Percentiles rank a stretch among this genome's conserved stretches.
Conservation (phyloP, 2,888 invertebrate genomes). For the Stegophylla sp. region DNA sequence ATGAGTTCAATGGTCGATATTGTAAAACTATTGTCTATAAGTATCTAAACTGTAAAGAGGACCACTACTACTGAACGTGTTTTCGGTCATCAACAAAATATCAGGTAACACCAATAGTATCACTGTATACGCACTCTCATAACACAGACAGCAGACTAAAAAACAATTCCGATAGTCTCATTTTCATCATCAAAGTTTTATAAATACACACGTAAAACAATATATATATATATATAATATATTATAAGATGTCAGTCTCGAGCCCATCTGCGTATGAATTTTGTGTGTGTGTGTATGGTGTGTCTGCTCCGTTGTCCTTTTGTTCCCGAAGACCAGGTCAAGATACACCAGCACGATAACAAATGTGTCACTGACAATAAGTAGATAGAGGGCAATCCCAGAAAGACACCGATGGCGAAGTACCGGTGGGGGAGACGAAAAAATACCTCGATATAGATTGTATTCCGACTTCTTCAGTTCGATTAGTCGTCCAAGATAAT, state of each 20-base stretch:
- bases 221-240: background rate
- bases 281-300: background rate
- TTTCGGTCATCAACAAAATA: conserved; percentile 10
- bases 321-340: conserved; percentile 33
- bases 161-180: background rate
- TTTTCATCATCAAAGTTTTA: background rate
- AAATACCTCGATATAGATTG: conserved; percentile 47
- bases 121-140: no score
- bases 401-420: conserved; percentile 6
- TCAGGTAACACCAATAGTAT: conserved; percentile 23
- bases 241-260: conserved; percentile 13
- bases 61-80: conserved; percentile 5
- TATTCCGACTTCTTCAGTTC: conserved; percentile 54
- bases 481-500: conserved; percentile 56
- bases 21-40: background rate
- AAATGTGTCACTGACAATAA: conserved; percentile 52
- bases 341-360: conserved; percentile 33
- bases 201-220: background rate
- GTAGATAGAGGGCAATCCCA: conserved; percentile 43
- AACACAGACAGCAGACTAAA: no score
- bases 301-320: background rate
- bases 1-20: conserved; percentile 12
- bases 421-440: background rate
- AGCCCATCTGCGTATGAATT: conserved; percentile 12
- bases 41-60: conserved; percentile 16